Evolutionary conservation across 2,797 vertebrate species (phyloP), one percentile per base, ranked within the genome.

Genomic region (Onychomys leucogaster): DNA sequence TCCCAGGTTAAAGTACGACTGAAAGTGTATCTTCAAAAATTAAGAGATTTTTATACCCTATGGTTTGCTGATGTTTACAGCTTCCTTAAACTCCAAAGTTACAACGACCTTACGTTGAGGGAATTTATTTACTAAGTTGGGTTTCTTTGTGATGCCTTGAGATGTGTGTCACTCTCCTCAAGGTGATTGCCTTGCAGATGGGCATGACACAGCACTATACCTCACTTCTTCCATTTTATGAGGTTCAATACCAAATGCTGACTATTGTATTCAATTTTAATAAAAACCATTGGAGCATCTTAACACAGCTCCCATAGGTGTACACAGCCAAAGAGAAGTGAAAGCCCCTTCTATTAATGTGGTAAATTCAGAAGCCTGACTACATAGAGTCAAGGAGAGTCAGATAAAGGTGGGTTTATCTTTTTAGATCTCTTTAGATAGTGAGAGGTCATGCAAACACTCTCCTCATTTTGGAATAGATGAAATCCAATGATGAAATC

Each of bases 361-460:
- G 76, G 46, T 46, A 87, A 95, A 90, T 88, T 93, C 84, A 94
- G 43, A 96, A 85, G 3, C 46, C 43, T 41, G 37, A 71, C 78
- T 12, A 67, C 6, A 85, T 19, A 92, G 69, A 90, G 75, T 88
- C 61, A 90, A 95, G 71, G 29, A 92, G 90, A 92, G 59, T 94
- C 78, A 61, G 14, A 73, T 84, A 92, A 89, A 95, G 29, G 27
- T n/a, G 71, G 52, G 82, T 78, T 86, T 92, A 83, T 92, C 77
- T 96, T 96, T 93, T 91, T 77, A 95, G 57, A 69, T 80, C 77
- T 94, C 71, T 75, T 25, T 85, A 94, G 76, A 27, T 81, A 94
- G 86, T 41, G 61, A 97, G 43, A 94, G 41, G 67, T 84, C 49
- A 7, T 65, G 65, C 82, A 37, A 89, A 96, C 88, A 80, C 88